Percentiles rank a stretch among this genome's conserved stretches.
These are phyloP conservation scores for Andrena bicolor DNA, from an alignment of 2,888 invertebrate species.

Conservation along the genomic window DNA sequence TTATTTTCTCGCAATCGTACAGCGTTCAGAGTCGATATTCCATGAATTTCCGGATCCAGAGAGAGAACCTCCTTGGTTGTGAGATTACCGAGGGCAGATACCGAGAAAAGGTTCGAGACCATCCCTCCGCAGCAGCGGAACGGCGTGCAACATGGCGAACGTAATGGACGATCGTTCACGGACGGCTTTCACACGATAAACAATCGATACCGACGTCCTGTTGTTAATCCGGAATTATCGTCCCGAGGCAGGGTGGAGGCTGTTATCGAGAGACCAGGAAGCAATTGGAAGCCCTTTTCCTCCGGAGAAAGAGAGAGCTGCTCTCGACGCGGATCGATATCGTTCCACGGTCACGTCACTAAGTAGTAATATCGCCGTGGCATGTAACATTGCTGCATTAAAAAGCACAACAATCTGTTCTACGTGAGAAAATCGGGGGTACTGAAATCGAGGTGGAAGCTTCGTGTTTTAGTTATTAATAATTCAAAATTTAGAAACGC, in stretches of 20 bases:
- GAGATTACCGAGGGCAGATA: constrained; percentile 68
- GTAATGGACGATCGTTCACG: constrained; percentile 72
- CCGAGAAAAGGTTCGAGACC: constrained; percentile 53
- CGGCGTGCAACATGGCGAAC: constrained; percentile 57
- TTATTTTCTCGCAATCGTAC: constrained; percentile 27
- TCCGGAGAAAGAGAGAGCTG: constrained; percentile 17
- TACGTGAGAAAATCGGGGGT: too few relatives aligned
- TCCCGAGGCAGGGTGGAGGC: constrained; percentile 59
- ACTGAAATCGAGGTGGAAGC: too few relatives aligned
- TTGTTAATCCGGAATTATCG: constrained; percentile 73
- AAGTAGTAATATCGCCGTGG: neutral
- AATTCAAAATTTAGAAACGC: too few relatives aligned
- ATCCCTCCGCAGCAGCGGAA: constrained; percentile 50
- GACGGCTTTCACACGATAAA: constrained; percentile 74
- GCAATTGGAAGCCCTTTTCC: constrained; percentile 66
- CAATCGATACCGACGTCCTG: constrained; percentile 73
- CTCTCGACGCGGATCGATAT: constrained; percentile 60
- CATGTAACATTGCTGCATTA: neutral
- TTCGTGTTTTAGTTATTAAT: too few relatives aligned
- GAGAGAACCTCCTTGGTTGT: constrained; percentile 51
- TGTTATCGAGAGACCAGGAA: constrained; percentile 71
- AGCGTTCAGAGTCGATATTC: constrained; percentile 47
- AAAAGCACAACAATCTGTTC: neutral
- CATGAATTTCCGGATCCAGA: constrained; percentile 60
- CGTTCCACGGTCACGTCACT: constrained; percentile 39